Conservation (phyloP, 2,888 invertebrate species). For the Diarsia brunnea region DNA sequence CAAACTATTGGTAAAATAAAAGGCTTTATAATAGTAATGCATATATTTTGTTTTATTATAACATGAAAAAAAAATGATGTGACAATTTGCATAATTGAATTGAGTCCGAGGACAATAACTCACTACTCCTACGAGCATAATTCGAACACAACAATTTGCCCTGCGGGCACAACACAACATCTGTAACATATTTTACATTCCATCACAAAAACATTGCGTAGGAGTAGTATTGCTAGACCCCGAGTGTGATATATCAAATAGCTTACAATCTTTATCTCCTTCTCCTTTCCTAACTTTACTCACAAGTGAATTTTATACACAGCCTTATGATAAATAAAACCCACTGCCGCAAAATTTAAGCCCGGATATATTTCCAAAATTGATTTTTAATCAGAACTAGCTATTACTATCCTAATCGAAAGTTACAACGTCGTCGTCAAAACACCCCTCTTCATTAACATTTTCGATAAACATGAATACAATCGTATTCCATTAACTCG, state of each 20-base stretch:
- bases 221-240: constrained; percentile 77
- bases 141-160: constrained; percentile 80
- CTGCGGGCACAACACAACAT: constrained; percentile 81
- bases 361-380: constrained; percentile 73
- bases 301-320: constrained; percentile 85
- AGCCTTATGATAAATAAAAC: constrained; percentile 86
- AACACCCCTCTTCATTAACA: constrained; percentile 30
- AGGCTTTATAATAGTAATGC: constrained; percentile 83
- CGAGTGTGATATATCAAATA: constrained; percentile 71
- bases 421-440: constrained; percentile 67
- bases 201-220: constrained; percentile 75
- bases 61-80: constrained; percentile 89
- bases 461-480: constrained; percentile 59
- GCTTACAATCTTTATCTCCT: constrained; percentile 79
- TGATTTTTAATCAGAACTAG: constrained; percentile 75
- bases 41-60: constrained; percentile 88
- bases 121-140: constrained; percentile 79
- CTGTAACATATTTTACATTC: constrained; percentile 78
- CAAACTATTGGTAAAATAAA: too few species aligned
- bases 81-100: constrained; percentile 88
- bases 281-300: constrained; percentile 79
- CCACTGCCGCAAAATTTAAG: constrained; percentile 84
- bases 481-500: constrained; percentile 45
- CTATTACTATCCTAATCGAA: constrained; percentile 78
- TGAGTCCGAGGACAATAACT: constrained; percentile 76